Evolutionary conservation across 2,797 vertebrate genomes (phyloP).

Genomic region (Crenichthys baileyi): DNA sequence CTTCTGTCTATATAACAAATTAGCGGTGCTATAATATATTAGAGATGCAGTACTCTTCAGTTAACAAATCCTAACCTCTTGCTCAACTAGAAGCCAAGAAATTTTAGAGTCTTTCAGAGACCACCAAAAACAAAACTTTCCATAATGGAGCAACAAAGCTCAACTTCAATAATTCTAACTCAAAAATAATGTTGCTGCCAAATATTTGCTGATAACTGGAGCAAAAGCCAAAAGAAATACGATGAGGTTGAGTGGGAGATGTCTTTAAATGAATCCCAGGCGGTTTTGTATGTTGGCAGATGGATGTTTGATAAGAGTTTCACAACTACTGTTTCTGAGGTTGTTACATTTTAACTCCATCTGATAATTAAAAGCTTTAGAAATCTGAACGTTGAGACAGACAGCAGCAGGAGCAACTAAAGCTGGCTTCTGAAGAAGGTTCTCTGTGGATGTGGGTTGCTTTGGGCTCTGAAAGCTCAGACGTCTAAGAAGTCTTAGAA

Average conservation of each 20-base stretch:
- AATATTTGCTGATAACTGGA: slow-evolving; percentile 41
- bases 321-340: slow-evolving; percentile 41
- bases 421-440: neutral
- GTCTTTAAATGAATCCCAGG: slow-evolving; percentile 12
- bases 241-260: slow-evolving; percentile 5
- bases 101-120: no score
- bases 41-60: no score
- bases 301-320: slow-evolving; percentile 35
- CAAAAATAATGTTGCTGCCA: slow-evolving; percentile 11
- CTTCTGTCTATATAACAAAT: no score
- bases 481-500: neutral
- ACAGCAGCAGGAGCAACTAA: neutral
- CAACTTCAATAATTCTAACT: no score
- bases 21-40: no score
- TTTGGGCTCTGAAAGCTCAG: neutral
- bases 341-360: neutral
- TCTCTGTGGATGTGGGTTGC: neutral
- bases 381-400: neutral
- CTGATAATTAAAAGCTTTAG: neutral
- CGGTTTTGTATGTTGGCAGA: slow-evolving; percentile 6
- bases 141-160: no score
- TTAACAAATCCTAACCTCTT: no score
- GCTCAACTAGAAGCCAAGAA: no score
- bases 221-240: slow-evolving; percentile 22
- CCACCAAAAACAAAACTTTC: no score